A percentile compares a stretch with the other conserved stretches of the same genome.
Evolutionary conservation across 2,888 invertebrate species (phyloP).

Genomic region (Vesta saturnalis): DNA sequence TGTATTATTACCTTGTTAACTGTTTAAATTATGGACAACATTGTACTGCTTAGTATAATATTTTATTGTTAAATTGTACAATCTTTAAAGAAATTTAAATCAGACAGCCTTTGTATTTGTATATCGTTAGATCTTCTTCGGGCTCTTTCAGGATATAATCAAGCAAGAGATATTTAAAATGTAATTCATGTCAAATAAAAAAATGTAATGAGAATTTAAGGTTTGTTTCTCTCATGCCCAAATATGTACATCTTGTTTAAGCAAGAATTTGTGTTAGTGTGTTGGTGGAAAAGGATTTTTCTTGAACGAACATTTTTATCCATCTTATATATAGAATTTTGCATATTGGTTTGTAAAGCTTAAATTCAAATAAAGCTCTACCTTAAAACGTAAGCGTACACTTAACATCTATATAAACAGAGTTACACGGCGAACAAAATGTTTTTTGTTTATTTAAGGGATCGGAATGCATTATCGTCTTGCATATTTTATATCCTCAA

Average conservation of each 20-base stretch:
- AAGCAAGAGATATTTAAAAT: background rate
- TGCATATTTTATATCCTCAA: too few species aligned
- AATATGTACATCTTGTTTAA: background rate
- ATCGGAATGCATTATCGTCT: too few species aligned
- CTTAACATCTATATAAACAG: too few species aligned
- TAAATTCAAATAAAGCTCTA: too few species aligned
- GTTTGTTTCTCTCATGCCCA: slow-evolving; percentile 1
- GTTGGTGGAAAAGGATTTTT: background rate
- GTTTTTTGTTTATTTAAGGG: too few species aligned
- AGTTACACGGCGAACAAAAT: too few species aligned
- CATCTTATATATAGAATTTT: too few species aligned
- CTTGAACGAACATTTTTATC: too few species aligned
- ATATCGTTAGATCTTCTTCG: background rate
- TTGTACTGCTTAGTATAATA: background rate
- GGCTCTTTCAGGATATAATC: background rate
- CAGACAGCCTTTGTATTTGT: background rate
- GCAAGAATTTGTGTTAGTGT: background rate
- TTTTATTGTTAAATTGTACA: slow-evolving; percentile 5
- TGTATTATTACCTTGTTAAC: slow-evolving; percentile 19
- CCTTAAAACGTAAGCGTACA: too few species aligned
- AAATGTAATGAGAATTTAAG: background rate
- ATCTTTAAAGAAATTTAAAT: background rate
- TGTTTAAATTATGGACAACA: slow-evolving; percentile 8
- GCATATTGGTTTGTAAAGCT: too few species aligned
- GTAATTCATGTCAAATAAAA: background rate